Conservation (phyloP, 2,797 vertebrate genomes). For the Staurois parvus region DNA sequence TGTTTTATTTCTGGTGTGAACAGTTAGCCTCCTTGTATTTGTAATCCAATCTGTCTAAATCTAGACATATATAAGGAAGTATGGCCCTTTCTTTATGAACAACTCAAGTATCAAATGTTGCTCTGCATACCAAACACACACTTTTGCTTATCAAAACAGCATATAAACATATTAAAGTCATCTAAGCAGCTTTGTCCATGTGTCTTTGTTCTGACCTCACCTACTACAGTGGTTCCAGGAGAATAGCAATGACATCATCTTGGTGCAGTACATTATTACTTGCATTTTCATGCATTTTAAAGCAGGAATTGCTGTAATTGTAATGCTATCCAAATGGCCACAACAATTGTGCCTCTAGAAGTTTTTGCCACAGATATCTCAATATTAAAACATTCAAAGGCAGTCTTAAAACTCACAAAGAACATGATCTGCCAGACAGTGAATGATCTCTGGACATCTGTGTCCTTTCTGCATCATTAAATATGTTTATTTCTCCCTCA, state of each 20-base stretch:
- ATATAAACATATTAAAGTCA: not conserved
- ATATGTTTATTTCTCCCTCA: constrained; percentile 60
- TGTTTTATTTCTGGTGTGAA: too few relatives aligned
- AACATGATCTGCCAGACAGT: constrained; percentile 27
- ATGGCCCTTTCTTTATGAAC: too few relatives aligned
- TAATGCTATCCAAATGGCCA: not conserved
- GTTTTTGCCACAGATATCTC: not conserved
- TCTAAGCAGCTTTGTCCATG: not conserved
- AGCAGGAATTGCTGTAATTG: not conserved
- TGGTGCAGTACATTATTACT: not conserved
- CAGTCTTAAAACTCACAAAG: constrained; percentile 18
- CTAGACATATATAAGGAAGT: too few relatives aligned
- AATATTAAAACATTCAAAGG: not conserved
- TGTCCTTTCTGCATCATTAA: constrained; percentile 62
- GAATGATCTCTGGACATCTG: constrained; percentile 62
- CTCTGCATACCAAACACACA: too few relatives aligned
- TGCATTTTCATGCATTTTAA: not conserved
- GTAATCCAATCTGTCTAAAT: too few relatives aligned
- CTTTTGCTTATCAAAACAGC: too few relatives aligned
- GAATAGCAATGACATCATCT: not conserved
- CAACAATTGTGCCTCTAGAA: not conserved
- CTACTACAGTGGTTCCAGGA: not conserved
- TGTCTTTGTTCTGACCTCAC: not conserved
- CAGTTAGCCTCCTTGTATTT: too few relatives aligned
- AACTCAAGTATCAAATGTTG: too few relatives aligned